These are phyloP conservation scores for Caerostris darwini DNA, from an alignment of 1,140 invertebrate genomes.

Conservation along the genomic window DNA sequence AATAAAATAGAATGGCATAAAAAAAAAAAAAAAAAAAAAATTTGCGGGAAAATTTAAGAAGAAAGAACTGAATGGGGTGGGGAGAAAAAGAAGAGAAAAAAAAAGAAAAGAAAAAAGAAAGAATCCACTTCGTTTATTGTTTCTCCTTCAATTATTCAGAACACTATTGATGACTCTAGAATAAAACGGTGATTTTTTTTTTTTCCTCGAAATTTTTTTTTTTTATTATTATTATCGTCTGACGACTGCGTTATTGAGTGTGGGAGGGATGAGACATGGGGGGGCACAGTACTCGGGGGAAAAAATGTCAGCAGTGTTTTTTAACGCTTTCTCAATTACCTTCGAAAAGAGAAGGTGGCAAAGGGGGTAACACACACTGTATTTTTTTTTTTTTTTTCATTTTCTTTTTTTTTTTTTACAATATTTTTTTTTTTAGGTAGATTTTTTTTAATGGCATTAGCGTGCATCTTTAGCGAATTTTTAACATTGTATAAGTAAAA, in stretches of 20 bases:
- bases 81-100: background rate
- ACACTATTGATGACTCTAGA: slow-evolving; percentile 77
- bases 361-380: slow-evolving; percentile 68
- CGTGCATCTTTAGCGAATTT: slow-evolving; percentile 73
- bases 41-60: slow-evolving; percentile 2
- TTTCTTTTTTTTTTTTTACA: slow-evolving; percentile 2
- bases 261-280: background rate
- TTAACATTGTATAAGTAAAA: slow-evolving; percentile 46
- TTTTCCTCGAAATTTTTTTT: background rate
- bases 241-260: slow-evolving; percentile 74
- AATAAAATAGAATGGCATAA: slow-evolving; percentile 17
- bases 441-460: slow-evolving; percentile 73
- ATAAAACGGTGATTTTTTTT: slow-evolving; percentile 58
- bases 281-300: background rate
- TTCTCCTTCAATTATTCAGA: slow-evolving; percentile 77
- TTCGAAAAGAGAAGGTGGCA: slow-evolving; percentile 55
- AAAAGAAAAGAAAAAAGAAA: background rate
- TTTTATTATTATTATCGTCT: slow-evolving; percentile 48
- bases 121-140: slow-evolving; percentile 72
- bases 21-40: slow-evolving; percentile 65
- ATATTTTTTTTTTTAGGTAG: background rate
- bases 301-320: slow-evolving; percentile 72
- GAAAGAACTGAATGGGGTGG: background rate
- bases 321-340: slow-evolving; percentile 77
- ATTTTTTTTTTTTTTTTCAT: slow-evolving; percentile 44